A percentile compares a stretch with the other conserved stretches of the same genome.
Conservation (phyloP, 2,888 invertebrate species). For the Scaeva pyrastri region DNA sequence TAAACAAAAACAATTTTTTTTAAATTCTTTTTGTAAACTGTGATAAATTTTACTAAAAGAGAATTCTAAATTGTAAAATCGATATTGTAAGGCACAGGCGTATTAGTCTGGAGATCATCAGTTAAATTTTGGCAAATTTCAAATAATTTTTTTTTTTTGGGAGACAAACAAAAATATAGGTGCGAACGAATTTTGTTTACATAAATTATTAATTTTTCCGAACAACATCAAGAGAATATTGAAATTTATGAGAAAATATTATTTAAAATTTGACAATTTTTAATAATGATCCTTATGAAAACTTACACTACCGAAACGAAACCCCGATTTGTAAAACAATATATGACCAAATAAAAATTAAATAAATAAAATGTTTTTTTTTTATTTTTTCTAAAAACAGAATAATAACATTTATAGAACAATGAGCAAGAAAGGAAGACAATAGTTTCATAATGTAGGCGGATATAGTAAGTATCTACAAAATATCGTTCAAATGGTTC, state of each 20-base stretch:
- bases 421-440: too few relatives aligned
- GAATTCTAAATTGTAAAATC: conserved; percentile 69
- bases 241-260: conserved; percentile 32
- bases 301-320: conserved; percentile 68
- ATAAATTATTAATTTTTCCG: conserved; percentile 9
- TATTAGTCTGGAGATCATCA: conserved; percentile 21
- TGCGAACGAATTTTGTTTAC: conserved; percentile 64
- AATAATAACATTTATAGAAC: too few relatives aligned
- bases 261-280: conserved; percentile 39
- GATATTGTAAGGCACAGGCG: conserved; percentile 39
- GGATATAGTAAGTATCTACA: too few relatives aligned
- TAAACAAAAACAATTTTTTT: conserved; percentile 49
- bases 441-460: too few relatives aligned
- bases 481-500: too few relatives aligned
- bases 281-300: neutral
- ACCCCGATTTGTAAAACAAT: conserved; percentile 72
- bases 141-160: conserved; percentile 31
- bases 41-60: conserved; percentile 79
- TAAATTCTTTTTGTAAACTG: conserved; percentile 79
- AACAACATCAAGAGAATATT: conserved; percentile 25
- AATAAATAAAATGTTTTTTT: conserved; percentile 29
- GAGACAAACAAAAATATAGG: conserved; percentile 74
- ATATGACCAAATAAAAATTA: conserved; percentile 66
- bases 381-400: neutral
- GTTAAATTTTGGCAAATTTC: conserved; percentile 21